Percentiles rank a stretch among this genome's conserved stretches.
These are phyloP conservation scores for Notechis scutatus DNA, from an alignment of 2,113 vertebrate species.

Conservation along the genomic window DNA sequence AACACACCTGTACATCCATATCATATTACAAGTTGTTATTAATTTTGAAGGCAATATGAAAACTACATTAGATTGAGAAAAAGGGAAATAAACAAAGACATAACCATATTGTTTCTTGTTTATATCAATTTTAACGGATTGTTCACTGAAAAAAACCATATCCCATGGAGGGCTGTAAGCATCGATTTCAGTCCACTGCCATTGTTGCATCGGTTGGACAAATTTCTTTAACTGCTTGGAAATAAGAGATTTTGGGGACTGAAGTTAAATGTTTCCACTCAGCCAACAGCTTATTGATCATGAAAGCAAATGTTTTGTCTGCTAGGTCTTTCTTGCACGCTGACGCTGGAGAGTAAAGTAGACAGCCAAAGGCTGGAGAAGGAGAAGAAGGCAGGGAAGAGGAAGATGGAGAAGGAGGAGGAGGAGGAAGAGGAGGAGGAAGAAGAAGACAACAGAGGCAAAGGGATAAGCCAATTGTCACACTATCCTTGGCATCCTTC, in stretches of 20 bases:
- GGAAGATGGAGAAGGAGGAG: too few relatives aligned
- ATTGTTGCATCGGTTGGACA: neutral
- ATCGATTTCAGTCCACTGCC: neutral
- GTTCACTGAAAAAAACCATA: neutral
- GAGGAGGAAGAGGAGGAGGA: rapidly evolving
- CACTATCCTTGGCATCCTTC: neutral
- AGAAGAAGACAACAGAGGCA: neutral
- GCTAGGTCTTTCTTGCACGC: neutral
- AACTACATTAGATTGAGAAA: neutral
- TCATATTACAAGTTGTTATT: neutral
- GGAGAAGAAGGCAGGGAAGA: too few relatives aligned
- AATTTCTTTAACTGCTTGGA: neutral
- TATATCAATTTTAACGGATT: neutral
- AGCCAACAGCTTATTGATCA: slow-evolving; percentile 49
- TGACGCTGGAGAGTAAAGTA: neutral
- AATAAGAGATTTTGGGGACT: neutral
- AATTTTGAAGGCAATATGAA: neutral
- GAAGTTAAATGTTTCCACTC: slow-evolving; percentile 43
- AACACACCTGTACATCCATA: neutral
- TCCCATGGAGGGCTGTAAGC: neutral
- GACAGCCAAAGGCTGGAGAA: neutral
- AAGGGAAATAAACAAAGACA: neutral
- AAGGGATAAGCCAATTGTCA: neutral
- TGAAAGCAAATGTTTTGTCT: slow-evolving; percentile 57
- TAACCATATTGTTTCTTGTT: neutral